A percentile compares a stretch with the other conserved stretches of the same genome.
Evolutionary conservation across 2,888 invertebrate genomes (phyloP).

Genomic region (Drosophila glabriapex): DNA sequence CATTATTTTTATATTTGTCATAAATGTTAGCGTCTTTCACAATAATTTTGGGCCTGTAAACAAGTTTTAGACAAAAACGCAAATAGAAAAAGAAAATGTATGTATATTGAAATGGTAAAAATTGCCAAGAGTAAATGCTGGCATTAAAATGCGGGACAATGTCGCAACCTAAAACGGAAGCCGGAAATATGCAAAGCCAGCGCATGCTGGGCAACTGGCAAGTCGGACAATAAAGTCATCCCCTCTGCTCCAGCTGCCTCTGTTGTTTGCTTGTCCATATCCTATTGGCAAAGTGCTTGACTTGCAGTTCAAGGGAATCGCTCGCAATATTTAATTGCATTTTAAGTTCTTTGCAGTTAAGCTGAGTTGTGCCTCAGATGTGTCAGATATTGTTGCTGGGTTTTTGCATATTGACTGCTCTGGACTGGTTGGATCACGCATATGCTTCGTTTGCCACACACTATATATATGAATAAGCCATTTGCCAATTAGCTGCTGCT

Average conservation of each 20-base stretch:
- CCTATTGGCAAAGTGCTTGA: slow-evolving; percentile 30
- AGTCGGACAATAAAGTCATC: slow-evolving; percentile 36
- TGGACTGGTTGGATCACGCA: slow-evolving; percentile 44
- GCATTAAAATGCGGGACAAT: slow-evolving; percentile 48
- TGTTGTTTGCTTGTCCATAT: not conserved
- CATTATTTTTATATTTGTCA: slow-evolving; percentile 55
- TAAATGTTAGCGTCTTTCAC: slow-evolving; percentile 70
- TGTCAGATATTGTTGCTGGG: not conserved
- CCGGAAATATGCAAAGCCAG: slow-evolving; percentile 62
- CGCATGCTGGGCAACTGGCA: slow-evolving; percentile 30
- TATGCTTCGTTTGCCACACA: slow-evolving; percentile 47
- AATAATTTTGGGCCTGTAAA: slow-evolving; percentile 64
- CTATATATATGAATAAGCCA: slow-evolving; percentile 41
- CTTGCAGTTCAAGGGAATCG: slow-evolving; percentile 32
- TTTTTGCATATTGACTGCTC: slow-evolving; percentile 24
- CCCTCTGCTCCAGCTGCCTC: not conserved
- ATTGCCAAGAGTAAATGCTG: slow-evolving; percentile 27
- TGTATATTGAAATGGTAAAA: slow-evolving; percentile 38
- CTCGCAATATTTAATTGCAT: slow-evolving; percentile 35
- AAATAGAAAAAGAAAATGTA: slow-evolving; percentile 6
- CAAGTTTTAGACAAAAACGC: slow-evolving; percentile 43
- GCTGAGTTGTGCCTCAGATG: not conserved
- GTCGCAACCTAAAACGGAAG: slow-evolving; percentile 48
- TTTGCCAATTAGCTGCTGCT: slow-evolving; percentile 61
- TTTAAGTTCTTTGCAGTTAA: slow-evolving; percentile 16